These are phyloP conservation scores for Microtus ochrogaster DNA, from an alignment of 2,113 vertebrate species.

Conservation along the genomic window DNA sequence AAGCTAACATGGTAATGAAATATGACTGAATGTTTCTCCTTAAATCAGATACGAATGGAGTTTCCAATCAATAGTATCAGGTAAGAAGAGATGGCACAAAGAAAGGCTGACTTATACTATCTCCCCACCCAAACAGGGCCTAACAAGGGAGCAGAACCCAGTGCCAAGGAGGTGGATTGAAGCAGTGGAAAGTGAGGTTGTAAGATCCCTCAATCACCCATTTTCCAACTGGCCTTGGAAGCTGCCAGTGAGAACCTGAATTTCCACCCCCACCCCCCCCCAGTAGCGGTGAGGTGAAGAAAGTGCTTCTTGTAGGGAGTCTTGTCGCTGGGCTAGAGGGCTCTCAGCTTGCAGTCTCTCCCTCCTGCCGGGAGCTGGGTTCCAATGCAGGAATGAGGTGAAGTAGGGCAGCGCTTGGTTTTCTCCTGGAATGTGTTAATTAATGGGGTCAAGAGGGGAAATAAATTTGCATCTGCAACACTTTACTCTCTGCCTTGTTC, in stretches of 20 bases:
- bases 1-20: background rate
- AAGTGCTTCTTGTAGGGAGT: background rate
- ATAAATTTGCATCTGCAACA: background rate
- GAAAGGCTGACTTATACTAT: background rate
- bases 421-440: conserved; percentile 44
- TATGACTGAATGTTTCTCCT: background rate
- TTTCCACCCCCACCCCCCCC: background rate
- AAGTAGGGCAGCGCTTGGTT: background rate
- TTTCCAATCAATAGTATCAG: background rate
- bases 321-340: background rate
- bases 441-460: background rate
- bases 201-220: background rate
- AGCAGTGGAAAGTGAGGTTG: background rate
- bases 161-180: background rate
- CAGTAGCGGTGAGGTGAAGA: background rate
- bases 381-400: background rate
- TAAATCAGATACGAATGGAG: background rate
- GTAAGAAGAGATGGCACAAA: background rate
- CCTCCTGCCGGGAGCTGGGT: background rate
- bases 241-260: background rate
- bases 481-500: background rate
- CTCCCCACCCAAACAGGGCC: background rate
- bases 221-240: background rate
- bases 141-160: background rate
- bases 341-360: background rate